Evolutionary conservation across 2,797 vertebrate genomes (phyloP).

Genomic region (Trachurus trachurus): DNA sequence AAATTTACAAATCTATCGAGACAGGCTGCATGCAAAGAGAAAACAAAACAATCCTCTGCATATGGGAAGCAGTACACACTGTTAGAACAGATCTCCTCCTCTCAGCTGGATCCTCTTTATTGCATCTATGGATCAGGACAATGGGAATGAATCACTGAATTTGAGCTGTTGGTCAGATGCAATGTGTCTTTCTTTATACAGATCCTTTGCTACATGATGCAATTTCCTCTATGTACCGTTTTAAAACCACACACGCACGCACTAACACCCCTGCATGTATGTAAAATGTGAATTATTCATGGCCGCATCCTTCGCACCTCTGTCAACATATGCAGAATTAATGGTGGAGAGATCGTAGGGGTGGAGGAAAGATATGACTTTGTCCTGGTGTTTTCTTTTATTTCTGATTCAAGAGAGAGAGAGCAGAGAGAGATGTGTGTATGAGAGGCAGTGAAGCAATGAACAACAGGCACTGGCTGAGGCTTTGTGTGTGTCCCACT

Average conservation of each 20-base stretch:
- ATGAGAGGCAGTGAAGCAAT: conserved; percentile 46
- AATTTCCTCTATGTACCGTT: conserved; percentile 28
- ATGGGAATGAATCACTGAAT: conserved; percentile 20
- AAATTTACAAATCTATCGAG: conserved; percentile 18
- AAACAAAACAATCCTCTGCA: neutral
- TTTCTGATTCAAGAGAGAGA: conserved; percentile 38
- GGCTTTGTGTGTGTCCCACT: conserved; percentile 74
- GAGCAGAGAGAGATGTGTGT: conserved; percentile 14
- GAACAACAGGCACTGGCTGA: conserved; percentile 39
- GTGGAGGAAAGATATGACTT: conserved; percentile 9
- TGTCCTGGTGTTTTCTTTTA: conserved; percentile 33
- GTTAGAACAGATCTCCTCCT: conserved; percentile 12
- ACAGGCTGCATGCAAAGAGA: neutral
- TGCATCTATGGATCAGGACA: conserved; percentile 26
- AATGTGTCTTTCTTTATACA: conserved; percentile 32
- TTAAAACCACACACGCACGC: conserved; percentile 11
- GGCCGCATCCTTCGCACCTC: conserved; percentile 25
- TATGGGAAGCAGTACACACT: neutral
- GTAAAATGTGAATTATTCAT: conserved; percentile 71
- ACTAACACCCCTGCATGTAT: conserved; percentile 31
- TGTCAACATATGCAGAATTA: conserved; percentile 48
- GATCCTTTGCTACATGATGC: conserved; percentile 18
- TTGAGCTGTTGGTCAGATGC: conserved; percentile 24
- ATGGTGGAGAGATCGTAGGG: neutral
- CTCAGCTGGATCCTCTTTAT: conserved; percentile 21